A percentile compares a stretch with the other conserved stretches of the same genome.
phyloP scores from a whole-genome alignment of 2,113 vertebrate species.

The Engraulis encrasicolus region DNA sequence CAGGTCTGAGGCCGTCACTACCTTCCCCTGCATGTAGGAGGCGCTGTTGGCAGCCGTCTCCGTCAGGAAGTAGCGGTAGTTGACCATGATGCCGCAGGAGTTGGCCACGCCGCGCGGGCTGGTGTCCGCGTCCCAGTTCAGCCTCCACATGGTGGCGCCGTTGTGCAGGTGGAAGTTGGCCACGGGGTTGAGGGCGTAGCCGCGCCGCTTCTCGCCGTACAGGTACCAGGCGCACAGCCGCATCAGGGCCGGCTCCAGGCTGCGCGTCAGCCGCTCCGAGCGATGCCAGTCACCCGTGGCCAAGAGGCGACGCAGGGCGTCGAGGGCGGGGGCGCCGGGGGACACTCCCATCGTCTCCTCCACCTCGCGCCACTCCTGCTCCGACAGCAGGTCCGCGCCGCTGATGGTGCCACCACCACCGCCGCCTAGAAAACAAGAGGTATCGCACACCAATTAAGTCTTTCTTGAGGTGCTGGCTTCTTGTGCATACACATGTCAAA shows the following conservation, averaged over 20 bases:
- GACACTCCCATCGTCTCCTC: constrained; percentile 66
- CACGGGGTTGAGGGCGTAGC: constrained; percentile 91
- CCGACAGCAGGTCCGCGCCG: constrained; percentile 79
- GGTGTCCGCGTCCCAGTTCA: constrained; percentile 93
- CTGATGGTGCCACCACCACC: too few species aligned
- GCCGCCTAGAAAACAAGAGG: too few species aligned
- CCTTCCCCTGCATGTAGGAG: constrained; percentile 81
- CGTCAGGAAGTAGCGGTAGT: constrained; percentile 91
- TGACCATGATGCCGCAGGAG: constrained; percentile 95
- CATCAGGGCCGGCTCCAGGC: constrained; percentile 81
- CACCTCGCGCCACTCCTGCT: constrained; percentile 83
- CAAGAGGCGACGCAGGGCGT: constrained; percentile 81
- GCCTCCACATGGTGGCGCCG: constrained; percentile 89
- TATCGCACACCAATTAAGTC: too few species aligned
- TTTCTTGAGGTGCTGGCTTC: too few species aligned
- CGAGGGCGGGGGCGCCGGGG: constrained; percentile 43
- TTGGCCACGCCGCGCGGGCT: constrained; percentile 84
- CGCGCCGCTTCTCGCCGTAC: constrained; percentile 91
- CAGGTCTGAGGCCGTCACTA: constrained; percentile 86
- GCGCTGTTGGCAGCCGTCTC: constrained; percentile 82
- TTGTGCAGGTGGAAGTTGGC: constrained; percentile 98
- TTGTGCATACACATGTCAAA: too few species aligned
- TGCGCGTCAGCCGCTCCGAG: constrained; percentile 72
- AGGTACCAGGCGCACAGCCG: constrained; percentile 95
- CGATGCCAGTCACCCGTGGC: constrained; percentile 83